phyloP scores from a whole-genome alignment of 1,140 invertebrate genomes.

The Brevipalpus yothersi region DNA sequence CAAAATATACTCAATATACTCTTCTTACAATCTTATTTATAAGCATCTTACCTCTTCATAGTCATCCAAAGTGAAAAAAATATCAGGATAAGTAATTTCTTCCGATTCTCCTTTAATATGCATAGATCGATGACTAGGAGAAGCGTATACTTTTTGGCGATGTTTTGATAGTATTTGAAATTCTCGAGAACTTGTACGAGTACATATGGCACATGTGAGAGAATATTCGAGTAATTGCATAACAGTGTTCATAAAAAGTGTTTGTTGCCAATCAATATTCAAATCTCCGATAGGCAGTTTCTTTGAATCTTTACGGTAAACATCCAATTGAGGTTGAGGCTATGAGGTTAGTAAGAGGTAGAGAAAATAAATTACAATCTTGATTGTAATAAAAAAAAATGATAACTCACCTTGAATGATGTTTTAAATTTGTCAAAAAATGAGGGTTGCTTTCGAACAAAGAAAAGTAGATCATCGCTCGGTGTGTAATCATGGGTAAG shows the following conservation, averaged over 20 bases:
- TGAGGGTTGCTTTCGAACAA: conserved; percentile 70
- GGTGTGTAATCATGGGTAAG: conserved; percentile 37
- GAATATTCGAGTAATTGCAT: conserved; percentile 94
- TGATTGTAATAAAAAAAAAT: neutral
- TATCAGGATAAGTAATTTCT: conserved; percentile 94
- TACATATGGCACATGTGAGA: conserved; percentile 86
- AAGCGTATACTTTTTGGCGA: conserved; percentile 83
- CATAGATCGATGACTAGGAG: conserved; percentile 82
- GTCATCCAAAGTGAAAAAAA: conserved; percentile 97
- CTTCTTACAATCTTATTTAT: neutral
- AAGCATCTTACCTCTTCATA: conserved; percentile 62
- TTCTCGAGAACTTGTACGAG: conserved; percentile 83
- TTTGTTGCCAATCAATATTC: conserved; percentile 96
- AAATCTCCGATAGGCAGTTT: conserved; percentile 83
- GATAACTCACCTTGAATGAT: conserved; percentile 46
- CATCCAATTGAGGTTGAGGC: conserved; percentile 60
- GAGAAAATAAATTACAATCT: neutral
- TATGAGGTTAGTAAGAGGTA: conserved; percentile 12
- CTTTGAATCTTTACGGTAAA: conserved; percentile 84
- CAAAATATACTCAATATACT: neutral
- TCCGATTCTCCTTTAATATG: conserved; percentile 92
- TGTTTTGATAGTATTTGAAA: conserved; percentile 77
- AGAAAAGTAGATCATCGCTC: conserved; percentile 78
- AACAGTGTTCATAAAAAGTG: conserved; percentile 91
- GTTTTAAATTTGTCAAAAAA: conserved; percentile 58